A percentile compares a stretch with the other conserved stretches of the same genome.
phyloP scores from a whole-genome alignment of 2,797 vertebrate genomes.

The Staurois parvus region DNA sequence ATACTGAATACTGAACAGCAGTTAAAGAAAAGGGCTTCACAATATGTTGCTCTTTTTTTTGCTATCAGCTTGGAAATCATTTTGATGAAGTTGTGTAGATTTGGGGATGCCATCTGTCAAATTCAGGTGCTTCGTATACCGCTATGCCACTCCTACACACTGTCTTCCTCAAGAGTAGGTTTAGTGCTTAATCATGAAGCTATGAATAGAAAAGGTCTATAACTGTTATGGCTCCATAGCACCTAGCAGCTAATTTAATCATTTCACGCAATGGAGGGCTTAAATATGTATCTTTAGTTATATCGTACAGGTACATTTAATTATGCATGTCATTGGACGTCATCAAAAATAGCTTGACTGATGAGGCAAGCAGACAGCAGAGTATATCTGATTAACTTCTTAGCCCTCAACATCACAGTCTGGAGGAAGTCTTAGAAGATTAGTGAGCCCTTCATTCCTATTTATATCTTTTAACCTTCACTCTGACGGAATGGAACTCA shows the following conservation, averaged over 20 bases:
- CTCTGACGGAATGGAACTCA: slow-evolving; percentile 60
- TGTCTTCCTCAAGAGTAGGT: too few species aligned
- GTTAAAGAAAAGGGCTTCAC: too few species aligned
- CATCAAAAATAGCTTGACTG: slow-evolving; percentile 54
- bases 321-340: not conserved
- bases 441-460: slow-evolving; percentile 68
- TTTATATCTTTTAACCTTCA: slow-evolving; percentile 62
- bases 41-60: too few species aligned
- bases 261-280: too few species aligned
- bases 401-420: slow-evolving; percentile 64
- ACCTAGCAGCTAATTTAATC: too few species aligned
- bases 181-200: not conserved
- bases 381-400: slow-evolving; percentile 59
- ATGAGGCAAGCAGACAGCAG: slow-evolving; percentile 32
- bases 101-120: too few species aligned
- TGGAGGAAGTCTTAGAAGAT: slow-evolving; percentile 70
- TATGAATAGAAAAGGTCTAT: too few species aligned
- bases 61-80: too few species aligned
- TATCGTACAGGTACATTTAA: not conserved
- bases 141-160: not conserved
- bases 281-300: not conserved
- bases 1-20: too few species aligned
- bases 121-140: not conserved
- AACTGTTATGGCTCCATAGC: too few species aligned
- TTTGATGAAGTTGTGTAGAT: too few species aligned